A percentile compares a stretch with the other conserved stretches of the same genome.
These are phyloP conservation scores for Aspiorhynchus laticeps DNA, from an alignment of 2,113 vertebrate species.

Conservation along the genomic window DNA sequence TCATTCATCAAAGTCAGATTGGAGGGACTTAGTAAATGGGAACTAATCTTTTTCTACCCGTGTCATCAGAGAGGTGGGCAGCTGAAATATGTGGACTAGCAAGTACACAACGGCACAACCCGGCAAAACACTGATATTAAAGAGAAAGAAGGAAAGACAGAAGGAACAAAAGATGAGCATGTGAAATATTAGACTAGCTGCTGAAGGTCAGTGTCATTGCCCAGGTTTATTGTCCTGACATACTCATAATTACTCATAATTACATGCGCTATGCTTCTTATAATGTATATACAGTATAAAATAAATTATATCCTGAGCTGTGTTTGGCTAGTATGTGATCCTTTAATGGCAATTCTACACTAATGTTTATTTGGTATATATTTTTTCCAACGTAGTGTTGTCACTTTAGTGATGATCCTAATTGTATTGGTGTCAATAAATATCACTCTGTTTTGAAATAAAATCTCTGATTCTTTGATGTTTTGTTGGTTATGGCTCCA, in stretches of 20 bases:
- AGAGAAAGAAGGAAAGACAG: not conserved
- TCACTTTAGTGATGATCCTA: not conserved
- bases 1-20: slow-evolving; percentile 72
- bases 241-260: not conserved
- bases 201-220: not conserved
- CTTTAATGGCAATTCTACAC: not conserved
- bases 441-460: not conserved
- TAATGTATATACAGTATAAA: not conserved
- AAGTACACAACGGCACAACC: not conserved
- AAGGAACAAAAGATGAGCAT: not conserved
- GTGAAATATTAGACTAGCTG: not conserved
- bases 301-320: not conserved
- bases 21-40: slow-evolving; percentile 59
- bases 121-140: not conserved
- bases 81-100: slow-evolving; percentile 46
- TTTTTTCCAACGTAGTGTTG: not conserved
- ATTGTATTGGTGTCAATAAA: not conserved
- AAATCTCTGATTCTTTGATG: not conserved
- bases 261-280: not conserved
- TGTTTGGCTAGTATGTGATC: not conserved
- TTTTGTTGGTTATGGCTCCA: not conserved
- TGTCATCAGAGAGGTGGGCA: slow-evolving; percentile 50
- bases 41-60: slow-evolving; percentile 51
- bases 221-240: not conserved
- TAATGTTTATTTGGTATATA: not conserved